These are phyloP conservation scores for Ariolimax columbianus DNA, from an alignment of 2,888 invertebrate species.

Conservation along the genomic window DNA sequence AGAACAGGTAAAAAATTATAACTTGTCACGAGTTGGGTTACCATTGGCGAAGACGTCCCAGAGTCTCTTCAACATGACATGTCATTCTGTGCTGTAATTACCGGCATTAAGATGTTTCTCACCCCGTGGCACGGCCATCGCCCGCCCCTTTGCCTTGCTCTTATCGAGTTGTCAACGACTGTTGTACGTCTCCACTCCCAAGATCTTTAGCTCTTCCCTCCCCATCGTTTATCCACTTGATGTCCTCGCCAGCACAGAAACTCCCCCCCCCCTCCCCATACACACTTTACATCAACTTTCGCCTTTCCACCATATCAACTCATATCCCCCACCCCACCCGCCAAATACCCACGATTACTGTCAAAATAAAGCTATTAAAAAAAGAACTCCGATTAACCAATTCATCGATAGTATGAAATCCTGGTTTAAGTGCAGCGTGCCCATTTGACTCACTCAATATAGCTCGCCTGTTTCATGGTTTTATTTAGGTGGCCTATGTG, in stretches of 20 bases:
- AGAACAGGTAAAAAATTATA: neutral
- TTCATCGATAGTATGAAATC: neutral
- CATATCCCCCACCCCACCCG: neutral
- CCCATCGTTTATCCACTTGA: neutral
- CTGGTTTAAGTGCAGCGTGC: too few species aligned
- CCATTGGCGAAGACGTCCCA: neutral
- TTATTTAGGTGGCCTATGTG: too few species aligned
- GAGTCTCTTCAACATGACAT: neutral
- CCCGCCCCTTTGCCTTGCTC: neutral
- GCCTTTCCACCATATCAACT: neutral
- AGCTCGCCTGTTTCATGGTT: too few species aligned
- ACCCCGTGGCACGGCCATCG: neutral
- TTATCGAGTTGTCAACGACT: neutral
- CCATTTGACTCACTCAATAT: too few species aligned
- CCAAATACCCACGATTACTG: neutral
- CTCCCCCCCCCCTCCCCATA: neutral
- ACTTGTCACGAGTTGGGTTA: neutral
- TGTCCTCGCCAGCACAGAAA: neutral
- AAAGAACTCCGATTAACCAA: neutral
- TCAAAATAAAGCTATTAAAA: neutral
- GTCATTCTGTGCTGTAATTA: neutral
- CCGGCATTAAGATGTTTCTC: neutral
- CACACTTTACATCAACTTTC: neutral
- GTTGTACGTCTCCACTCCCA: neutral
- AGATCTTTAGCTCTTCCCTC: neutral